A percentile compares a stretch with the other conserved stretches of the same genome.
Evolutionary conservation across 2,797 vertebrate genomes (phyloP).

Genomic region (Halcyon badia): DNA sequence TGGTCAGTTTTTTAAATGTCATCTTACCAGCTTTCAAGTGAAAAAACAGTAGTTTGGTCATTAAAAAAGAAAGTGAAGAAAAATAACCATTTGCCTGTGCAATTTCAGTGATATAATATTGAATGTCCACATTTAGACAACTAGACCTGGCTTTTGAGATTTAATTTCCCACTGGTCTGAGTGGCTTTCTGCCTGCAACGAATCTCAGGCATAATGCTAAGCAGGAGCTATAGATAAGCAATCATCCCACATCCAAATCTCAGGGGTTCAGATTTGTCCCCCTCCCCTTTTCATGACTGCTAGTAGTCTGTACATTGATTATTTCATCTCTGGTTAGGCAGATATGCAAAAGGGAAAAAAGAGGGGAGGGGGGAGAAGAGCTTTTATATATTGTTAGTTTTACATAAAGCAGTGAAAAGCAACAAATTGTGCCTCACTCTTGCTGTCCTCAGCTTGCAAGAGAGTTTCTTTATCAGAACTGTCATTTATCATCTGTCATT

Average conservation of each 20-base stretch:
- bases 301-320: background rate
- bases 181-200: background rate
- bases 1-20: background rate
- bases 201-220: background rate
- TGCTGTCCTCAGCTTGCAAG: background rate
- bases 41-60: background rate
- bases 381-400: background rate
- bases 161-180: background rate
- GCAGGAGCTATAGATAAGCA: background rate
- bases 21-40: background rate
- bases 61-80: background rate
- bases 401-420: background rate
- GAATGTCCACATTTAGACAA: background rate
- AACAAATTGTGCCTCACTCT: background rate
- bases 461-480: background rate
- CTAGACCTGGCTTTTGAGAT: background rate
- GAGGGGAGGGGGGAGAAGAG: accelerated
- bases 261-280: background rate
- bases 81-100: background rate
- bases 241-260: background rate
- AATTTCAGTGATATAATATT: background rate
- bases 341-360: background rate
- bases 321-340: background rate
- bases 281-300: background rate
- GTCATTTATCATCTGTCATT: background rate